Evolutionary conservation across 2,888 invertebrate genomes (phyloP).

Genomic region (Pachliopta kotzebuea): DNA sequence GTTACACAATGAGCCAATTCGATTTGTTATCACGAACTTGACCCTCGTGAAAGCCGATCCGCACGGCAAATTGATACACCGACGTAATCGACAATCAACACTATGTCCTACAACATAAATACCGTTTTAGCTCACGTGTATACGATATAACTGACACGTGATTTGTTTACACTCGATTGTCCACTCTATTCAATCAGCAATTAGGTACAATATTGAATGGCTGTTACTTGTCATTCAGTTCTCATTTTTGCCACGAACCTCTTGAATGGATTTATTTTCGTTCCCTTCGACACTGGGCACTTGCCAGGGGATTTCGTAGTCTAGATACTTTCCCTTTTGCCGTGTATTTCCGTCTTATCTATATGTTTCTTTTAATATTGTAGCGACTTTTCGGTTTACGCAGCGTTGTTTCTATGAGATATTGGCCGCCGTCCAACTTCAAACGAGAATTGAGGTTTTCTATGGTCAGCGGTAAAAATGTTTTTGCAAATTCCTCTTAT

Average conservation of each 20-base stretch:
- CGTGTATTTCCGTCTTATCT: constrained; percentile 9
- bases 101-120: constrained; percentile 7
- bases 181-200: constrained; percentile 26
- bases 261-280: constrained; percentile 75
- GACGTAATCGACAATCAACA: constrained; percentile 37
- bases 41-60: constrained; percentile 44
- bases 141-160: constrained; percentile 12
- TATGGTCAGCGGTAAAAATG: constrained; percentile 14
- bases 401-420: constrained; percentile 13
- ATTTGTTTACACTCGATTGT: neutral
- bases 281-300: constrained; percentile 56
- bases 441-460: constrained; percentile 17
- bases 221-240: constrained; percentile 48
- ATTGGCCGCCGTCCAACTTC: constrained; percentile 21
- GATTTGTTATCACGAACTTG: constrained; percentile 59
- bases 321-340: constrained; percentile 36
- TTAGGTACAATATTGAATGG: constrained; percentile 6
- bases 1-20: constrained; percentile 53
- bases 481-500: neutral
- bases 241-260: constrained; percentile 56
- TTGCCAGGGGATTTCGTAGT: constrained; percentile 63
- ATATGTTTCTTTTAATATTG: constrained; percentile 8
- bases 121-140: constrained; percentile 7
- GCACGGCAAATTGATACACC: constrained; percentile 35
- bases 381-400: constrained; percentile 1